phyloP scores from a whole-genome alignment of 2,888 invertebrate species.

The Acanthosepion pharaonis region DNA sequence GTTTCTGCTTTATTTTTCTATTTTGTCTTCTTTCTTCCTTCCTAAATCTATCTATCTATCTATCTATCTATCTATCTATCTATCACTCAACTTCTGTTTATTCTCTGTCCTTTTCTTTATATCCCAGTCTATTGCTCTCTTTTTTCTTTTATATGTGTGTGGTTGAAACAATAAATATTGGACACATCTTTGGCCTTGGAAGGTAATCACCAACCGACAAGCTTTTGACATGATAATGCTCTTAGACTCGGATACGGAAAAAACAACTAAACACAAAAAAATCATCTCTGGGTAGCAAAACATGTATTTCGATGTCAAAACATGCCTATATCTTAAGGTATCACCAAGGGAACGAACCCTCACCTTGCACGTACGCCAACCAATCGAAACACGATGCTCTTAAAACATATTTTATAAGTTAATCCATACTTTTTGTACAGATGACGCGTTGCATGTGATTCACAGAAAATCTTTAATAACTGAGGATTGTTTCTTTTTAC shows the following conservation, averaged over 20 bases:
- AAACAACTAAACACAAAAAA: background rate
- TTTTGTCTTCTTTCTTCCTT: background rate
- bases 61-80: background rate
- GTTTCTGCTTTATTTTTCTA: background rate
- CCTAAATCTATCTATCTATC: background rate
- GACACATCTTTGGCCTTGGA: background rate
- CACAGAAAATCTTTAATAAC: too few relatives aligned
- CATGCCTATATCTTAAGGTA: background rate
- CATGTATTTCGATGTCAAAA: background rate
- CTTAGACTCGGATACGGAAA: background rate
- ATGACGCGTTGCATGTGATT: background rate
- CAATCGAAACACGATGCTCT: background rate
- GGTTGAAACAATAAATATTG: background rate
- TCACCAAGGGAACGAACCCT: background rate
- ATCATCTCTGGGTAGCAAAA: background rate
- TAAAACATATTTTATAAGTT: background rate
- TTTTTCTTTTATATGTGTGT: background rate
- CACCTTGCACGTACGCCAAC: background rate
- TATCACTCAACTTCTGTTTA: background rate
- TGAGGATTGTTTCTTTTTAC: too few relatives aligned
- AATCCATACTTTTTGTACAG: background rate
- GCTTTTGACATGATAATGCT: constrained; percentile 21
- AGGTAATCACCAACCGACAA: background rate
- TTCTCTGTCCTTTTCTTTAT: background rate
- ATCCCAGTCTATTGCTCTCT: background rate